Percentiles rank a stretch among this genome's conserved stretches.
These are phyloP conservation scores for Paelopatides confundens DNA, from an alignment of 53 echinoderm and acorn worm species.

Conservation along the genomic window DNA sequence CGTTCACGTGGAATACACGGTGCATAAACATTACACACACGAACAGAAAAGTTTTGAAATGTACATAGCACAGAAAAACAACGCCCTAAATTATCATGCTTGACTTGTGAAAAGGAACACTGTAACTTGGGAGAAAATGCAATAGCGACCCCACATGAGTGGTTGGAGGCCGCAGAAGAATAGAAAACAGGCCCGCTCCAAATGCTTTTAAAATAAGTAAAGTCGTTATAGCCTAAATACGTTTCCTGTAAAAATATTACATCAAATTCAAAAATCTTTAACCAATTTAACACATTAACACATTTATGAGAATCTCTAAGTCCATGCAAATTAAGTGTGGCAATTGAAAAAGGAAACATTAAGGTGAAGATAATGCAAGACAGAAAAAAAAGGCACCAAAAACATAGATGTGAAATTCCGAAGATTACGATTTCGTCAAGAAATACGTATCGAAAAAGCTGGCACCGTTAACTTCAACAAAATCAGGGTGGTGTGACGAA, in stretches of 20 bases:
- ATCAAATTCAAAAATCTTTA: background rate
- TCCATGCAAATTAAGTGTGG: constrained; percentile 4
- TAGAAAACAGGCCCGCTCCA: background rate
- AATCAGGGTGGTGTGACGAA: no score
- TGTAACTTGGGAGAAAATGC: background rate
- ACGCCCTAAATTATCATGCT: background rate
- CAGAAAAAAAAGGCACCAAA: no score
- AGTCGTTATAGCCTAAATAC: background rate
- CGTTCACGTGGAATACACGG: background rate
- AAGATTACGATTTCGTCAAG: no score
- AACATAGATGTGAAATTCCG: no score
- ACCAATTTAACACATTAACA: background rate
- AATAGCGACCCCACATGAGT: background rate
- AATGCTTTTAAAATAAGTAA: background rate
- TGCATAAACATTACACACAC: background rate
- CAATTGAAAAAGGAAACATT: no score
- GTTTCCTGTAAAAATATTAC: background rate
- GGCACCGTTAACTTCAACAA: no score
- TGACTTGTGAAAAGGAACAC: background rate
- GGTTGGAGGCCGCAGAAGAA: background rate
- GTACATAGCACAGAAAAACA: background rate
- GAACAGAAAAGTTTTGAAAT: background rate
- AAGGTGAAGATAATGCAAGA: no score
- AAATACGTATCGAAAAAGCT: no score
- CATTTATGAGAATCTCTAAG: background rate